Evolutionary conservation across 2,797 vertebrate genomes (phyloP).

Genomic region (Oceanodroma leucorhoa): DNA sequence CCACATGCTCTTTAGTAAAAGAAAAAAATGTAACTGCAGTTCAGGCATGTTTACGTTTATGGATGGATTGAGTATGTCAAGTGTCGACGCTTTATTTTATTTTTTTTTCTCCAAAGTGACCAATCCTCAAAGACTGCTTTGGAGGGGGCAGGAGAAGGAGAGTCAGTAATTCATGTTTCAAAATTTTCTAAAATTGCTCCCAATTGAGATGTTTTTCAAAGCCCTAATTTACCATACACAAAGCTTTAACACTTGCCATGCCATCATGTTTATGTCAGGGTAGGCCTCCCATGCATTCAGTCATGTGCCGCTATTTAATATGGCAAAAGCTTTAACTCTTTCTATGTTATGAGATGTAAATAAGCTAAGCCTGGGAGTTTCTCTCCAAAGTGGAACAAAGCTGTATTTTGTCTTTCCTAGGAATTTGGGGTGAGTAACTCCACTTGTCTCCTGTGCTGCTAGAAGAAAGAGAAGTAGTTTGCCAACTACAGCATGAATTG

Average conservation of each 20-base stretch:
- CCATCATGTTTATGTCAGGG: not conserved
- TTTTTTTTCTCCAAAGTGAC: not conserved
- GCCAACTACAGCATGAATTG: not conserved
- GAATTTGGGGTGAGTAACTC: not conserved
- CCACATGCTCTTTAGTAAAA: slow-evolving; percentile 57
- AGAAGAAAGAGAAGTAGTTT: slow-evolving; percentile 1
- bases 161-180: not conserved
- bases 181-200: slow-evolving; percentile 43
- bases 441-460: not conserved
- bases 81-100: not conserved
- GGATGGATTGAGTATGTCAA: slow-evolving; percentile 45
- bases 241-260: slow-evolving; percentile 25
- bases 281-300: not conserved
- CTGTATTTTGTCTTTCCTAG: not conserved
- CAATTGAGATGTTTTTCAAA: slow-evolving; percentile 40
- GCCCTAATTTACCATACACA: not conserved
- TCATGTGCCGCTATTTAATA: not conserved
- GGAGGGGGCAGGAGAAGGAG: not conserved
- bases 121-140: not conserved
- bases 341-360: not conserved
- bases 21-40: slow-evolving; percentile 45
- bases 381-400: not conserved
- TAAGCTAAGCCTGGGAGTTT: not conserved
- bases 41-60: slow-evolving; percentile 35
- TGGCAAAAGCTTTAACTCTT: not conserved